phyloP scores from a whole-genome alignment of 2,888 invertebrate genomes.

The Sphaerophoria rueppellii region DNA sequence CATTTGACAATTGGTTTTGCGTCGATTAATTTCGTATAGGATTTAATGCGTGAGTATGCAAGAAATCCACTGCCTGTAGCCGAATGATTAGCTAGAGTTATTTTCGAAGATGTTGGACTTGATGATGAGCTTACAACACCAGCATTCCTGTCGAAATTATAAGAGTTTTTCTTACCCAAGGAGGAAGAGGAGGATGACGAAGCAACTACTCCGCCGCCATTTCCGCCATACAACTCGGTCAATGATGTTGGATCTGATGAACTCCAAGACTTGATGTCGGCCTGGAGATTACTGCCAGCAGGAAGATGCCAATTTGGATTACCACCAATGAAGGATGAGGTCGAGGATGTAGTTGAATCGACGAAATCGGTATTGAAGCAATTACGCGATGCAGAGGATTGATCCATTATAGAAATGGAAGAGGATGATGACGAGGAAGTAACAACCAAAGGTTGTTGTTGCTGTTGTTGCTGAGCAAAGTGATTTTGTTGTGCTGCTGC shows the following conservation, averaged over 20 bases:
- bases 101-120: conserved; percentile 28
- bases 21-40: conserved; percentile 62
- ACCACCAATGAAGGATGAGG: conserved; percentile 68
- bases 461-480: conserved; percentile 58
- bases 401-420: conserved; percentile 69
- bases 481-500: conserved; percentile 33
- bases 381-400: conserved; percentile 52
- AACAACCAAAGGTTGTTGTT: conserved; percentile 58
- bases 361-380: conserved; percentile 58
- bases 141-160: conserved; percentile 65
- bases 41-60: conserved; percentile 77
- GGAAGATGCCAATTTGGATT: conserved; percentile 75
- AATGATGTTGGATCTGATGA: conserved; percentile 76
- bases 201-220: conserved; percentile 40
- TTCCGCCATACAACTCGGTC: conserved; percentile 75
- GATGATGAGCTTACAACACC: conserved; percentile 13
- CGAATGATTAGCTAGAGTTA: conserved; percentile 78
- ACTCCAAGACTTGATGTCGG: conserved; percentile 75
- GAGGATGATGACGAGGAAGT: conserved; percentile 66
- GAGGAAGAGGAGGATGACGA: conserved; percentile 26
- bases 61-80: conserved; percentile 76
- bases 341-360: conserved; percentile 67
- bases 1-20: conserved; percentile 44
- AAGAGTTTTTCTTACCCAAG: conserved; percentile 63
- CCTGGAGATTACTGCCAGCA: conserved; percentile 74